These are phyloP conservation scores for Nysson spinosus DNA, from an alignment of 2,888 invertebrate genomes.

Conservation along the genomic window DNA sequence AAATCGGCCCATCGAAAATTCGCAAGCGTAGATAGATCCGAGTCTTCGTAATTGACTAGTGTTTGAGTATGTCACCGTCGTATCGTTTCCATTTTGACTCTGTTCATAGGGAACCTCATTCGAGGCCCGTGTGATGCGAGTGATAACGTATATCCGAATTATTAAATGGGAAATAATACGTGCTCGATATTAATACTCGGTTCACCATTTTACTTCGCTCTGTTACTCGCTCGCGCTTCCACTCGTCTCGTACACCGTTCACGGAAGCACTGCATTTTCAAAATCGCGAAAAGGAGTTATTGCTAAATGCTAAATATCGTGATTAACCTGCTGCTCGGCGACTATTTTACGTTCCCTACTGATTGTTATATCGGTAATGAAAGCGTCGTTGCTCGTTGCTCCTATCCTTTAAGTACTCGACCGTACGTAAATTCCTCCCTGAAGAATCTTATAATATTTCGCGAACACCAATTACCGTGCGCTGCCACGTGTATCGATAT, in stretches of 20 bases:
- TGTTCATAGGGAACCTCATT: too few species aligned
- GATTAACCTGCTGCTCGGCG: conserved; percentile 36
- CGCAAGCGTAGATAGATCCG: conserved; percentile 53
- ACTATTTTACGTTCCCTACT: conserved; percentile 38
- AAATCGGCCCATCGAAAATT: conserved; percentile 36
- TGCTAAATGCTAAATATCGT: conserved; percentile 53
- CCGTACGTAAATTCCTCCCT: background rate
- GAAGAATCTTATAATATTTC: background rate
- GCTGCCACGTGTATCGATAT: background rate
- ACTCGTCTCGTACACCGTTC: conserved; percentile 22
- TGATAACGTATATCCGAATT: background rate
- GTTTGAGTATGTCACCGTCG: conserved; percentile 35
- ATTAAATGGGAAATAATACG: conserved; percentile 4
- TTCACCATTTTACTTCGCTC: background rate
- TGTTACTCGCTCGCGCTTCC: conserved; percentile 10
- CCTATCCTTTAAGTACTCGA: conserved; percentile 29
- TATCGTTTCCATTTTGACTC: too few species aligned
- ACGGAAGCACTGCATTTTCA: conserved; percentile 53
- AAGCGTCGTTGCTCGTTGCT: conserved; percentile 52
- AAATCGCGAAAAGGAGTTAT: conserved; percentile 52
- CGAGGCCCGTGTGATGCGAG: too few species aligned
- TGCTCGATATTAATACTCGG: background rate
- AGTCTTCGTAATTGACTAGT: conserved; percentile 76
- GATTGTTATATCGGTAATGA: conserved; percentile 46
- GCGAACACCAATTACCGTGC: background rate